Evolutionary conservation across 2,113 vertebrate species (phyloP), one percentile per base, ranked within the genome.

Genomic region (Varanus komodoensis): DNA sequence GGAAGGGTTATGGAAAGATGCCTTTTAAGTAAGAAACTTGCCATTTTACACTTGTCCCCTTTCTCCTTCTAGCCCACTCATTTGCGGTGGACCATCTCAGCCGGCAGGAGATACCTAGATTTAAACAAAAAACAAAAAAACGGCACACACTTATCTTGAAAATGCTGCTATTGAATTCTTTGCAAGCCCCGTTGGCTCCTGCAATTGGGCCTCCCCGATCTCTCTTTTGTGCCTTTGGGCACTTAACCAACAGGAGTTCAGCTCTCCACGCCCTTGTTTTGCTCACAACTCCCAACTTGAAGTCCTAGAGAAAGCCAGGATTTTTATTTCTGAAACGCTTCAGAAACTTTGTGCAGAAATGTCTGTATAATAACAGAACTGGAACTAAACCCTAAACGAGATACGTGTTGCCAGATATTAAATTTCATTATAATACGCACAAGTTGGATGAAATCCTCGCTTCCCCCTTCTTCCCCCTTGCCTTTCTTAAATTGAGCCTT

Each of bases 191-290:
- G 52, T 34, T 77, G 68, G 68, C 69, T 61, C 48, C n/a, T 38
- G 19, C n/a, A 77, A 44, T 21, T 27, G 90, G 61, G 61, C 29
- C 44, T 8, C 80, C 29, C 82, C 85, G 15, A 95, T 93, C 3
- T 48, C 44, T 3, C 0, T 19, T 83, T 34, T 71, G 32, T 83
- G 82, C 80, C 77, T 89, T 50, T 79, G 89, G 77, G 77, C 61
- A 17, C 32, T 34, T 0, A 44, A 1, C 0, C 23, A 69, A 38
- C 44, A 19, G 27, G 84, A 81, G 84, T 27, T 80, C 71, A 79
- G 82, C 57, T 25, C 12, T 27, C 4, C 69, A 9, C 0, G 19
- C 81, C 11, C 38, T 29, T 57, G 0, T 34, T 71, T 91, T 84
- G 1, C 44, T 89, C 54, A 0, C 6, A 25, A 0, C 88, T 71